Evolutionary conservation across 2,113 vertebrate species (phyloP), one percentile per base, ranked within the genome.

Genomic region (Benitochromis conjunctus): DNA sequence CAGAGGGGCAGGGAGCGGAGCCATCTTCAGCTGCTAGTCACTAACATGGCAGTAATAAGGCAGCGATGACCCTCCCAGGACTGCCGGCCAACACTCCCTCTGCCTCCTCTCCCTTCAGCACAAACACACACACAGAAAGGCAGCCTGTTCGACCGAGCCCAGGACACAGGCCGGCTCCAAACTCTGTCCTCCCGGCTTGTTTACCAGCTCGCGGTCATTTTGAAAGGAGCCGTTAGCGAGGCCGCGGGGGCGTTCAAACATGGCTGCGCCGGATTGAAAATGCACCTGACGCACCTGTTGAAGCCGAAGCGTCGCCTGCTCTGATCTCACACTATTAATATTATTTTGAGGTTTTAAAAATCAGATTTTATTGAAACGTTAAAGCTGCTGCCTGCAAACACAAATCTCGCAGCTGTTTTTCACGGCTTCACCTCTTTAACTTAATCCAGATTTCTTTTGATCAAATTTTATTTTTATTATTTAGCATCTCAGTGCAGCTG

Each of bases 31-130:
- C 94, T 94, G 92, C 90, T 92, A 66, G 80, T 94, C 94, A 89
- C 91, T 92, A 95, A 94, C 92, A 94, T 91, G 88, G 92, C 91
- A 93, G 92, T 93, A 93, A 95, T 91, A 93, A 94, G 91, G 92
- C 92, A 89, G 91, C 86, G 89, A 93, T 93, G 93, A 94, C 91
- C 93, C 91, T 93, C 92, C 82, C 86, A 88, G 90, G 94, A 92
- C 92, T 62, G 86, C 87, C 41, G 82, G 91, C 92, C 92, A 91
- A 92, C 80, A 80, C 88, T 86, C 85, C 80, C 81, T 79, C 87
- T 87, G 80, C 88, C 90, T 90, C 79, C 87, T 83, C 26, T 85
- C 83, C 89, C 85, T 80, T 78, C 86, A 86, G 87, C 82, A 77
- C 82, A 85, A 60, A 85, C 62, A 85, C 81, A 89, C 80, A 60